Evolutionary conservation across 2,888 invertebrate genomes (phyloP).

Genomic region (Mythimna ferrago): DNA sequence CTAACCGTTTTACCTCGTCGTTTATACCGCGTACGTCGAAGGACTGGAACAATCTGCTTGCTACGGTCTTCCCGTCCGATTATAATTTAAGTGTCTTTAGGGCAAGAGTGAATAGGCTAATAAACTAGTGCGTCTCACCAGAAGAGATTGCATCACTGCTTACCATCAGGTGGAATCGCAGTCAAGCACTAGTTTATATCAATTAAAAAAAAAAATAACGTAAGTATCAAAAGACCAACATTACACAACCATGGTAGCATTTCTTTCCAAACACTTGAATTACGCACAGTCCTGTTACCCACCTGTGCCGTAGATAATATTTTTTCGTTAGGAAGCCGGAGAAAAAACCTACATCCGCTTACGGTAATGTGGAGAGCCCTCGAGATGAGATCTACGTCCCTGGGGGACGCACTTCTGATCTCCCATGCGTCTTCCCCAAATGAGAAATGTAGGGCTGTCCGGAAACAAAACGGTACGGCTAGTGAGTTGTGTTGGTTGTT

Average conservation of each 20-base stretch:
- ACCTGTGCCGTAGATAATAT: constrained; percentile 61
- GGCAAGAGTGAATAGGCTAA: no score
- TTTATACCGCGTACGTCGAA: no score
- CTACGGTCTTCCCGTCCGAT: no score
- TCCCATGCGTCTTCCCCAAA: constrained; percentile 58
- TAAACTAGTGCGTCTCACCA: no score
- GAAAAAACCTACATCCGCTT: constrained; percentile 77
- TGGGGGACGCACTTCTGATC: constrained; percentile 70
- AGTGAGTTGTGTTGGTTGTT: no score
- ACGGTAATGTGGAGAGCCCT: constrained; percentile 71
- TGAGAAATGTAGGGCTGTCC: constrained; percentile 71
- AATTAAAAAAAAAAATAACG: not conserved
- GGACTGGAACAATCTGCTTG: no score
- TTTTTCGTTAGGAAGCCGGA: constrained; percentile 51
- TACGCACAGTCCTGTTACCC: constrained; percentile 45
- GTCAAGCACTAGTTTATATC: no score
- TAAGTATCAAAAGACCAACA: not conserved
- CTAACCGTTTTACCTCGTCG: no score
- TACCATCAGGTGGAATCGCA: no score
- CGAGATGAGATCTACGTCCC: constrained; percentile 71
- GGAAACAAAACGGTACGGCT: not conserved
- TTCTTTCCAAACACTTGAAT: constrained; percentile 20
- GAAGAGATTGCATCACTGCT: no score
- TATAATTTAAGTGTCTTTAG: no score
- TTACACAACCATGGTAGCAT: not conserved